Base-by-base conservation (phyloP, 2,113 vertebrate species). In the Acrocephalus kingi region DNA sequence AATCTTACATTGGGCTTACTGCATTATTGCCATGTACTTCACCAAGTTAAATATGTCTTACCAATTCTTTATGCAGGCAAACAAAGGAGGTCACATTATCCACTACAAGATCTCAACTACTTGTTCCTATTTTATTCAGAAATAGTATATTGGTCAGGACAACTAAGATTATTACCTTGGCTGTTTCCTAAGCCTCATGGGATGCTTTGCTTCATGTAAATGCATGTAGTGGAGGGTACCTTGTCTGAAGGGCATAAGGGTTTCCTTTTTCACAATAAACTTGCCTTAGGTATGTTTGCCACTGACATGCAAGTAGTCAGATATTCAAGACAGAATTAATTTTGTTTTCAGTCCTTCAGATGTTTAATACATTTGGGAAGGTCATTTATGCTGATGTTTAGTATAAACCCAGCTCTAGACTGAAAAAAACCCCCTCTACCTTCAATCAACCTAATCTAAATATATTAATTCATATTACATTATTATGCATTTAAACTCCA, bases 371-470 rank as follows among this genome's bases (percentile, higher is more conserved):
- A 67, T 85, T 89, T 92, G 54, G 37, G 62, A 86, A 94, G 77
- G 91, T 95, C 82, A 67, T 81, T 93, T 84, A 39, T 79, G 43
- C 55, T 91, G 35, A 79, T 87, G 19, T 66, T 87, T 72, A 90
- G 17, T 43, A 88, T 14, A 76, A 85, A 80, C 1, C 4, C 13
- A 80, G 18, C 11, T 83, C 63, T 46, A 55, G n/a, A 85, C 37
- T 24, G 20, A 46, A 77, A 46, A 84, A 46, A 68, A 54, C 25
- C 43, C 43, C 14, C 37, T 68, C 35, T 55, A 56, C 30, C 21
- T 82, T 91, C 54, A 63, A 7, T 84, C 35, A 76, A 75, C 46
- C 13, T 72, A 77, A 69, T 71, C 24, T 77, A 88, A 88, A 80
- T 64, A n/a, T 41, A 79, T 79, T 56, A 2, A 91, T 54, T 64